phyloP scores from a whole-genome alignment of 2,888 invertebrate genomes.

The Drosophila kokeensis region DNA sequence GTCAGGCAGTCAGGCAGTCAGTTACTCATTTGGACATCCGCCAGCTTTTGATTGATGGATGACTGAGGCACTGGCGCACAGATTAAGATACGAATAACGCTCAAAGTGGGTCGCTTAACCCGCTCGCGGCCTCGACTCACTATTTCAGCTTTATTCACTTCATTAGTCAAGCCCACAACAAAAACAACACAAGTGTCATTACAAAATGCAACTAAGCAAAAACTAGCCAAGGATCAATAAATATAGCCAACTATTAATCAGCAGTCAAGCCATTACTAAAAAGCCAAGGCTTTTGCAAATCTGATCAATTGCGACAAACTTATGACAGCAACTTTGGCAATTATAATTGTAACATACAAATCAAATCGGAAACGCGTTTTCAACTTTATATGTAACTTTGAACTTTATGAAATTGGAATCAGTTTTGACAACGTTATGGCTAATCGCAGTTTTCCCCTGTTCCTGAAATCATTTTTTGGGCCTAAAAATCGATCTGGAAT shows the following conservation, averaged over 20 bases:
- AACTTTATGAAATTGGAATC: not conserved
- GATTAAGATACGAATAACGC: conserved; percentile 64
- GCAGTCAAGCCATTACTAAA: too few species aligned
- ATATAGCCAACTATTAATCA: not conserved
- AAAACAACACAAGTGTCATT: not conserved
- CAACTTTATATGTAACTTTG: not conserved
- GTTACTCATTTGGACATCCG: conserved; percentile 71
- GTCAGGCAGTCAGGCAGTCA: conserved; percentile 32
- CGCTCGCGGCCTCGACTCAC: conserved; percentile 12
- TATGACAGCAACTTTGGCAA: not conserved
- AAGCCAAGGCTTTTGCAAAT: not conserved
- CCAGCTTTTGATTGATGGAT: conserved; percentile 75
- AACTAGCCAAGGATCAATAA: not conserved
- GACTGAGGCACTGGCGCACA: conserved; percentile 45
- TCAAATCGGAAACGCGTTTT: not conserved
- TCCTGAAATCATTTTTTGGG: too few species aligned
- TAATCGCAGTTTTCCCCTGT: too few species aligned
- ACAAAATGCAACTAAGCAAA: not conserved
- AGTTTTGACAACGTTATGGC: not conserved
- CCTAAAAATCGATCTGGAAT: too few species aligned
- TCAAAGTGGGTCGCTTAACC: conserved; percentile 68
- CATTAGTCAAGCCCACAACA: not conserved
- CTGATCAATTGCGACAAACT: not conserved
- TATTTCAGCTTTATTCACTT: conserved; percentile 12
- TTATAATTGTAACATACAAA: not conserved